Conservation (phyloP, 1,140 invertebrate genomes). For the Muscidifurax raptorellus region DNA sequence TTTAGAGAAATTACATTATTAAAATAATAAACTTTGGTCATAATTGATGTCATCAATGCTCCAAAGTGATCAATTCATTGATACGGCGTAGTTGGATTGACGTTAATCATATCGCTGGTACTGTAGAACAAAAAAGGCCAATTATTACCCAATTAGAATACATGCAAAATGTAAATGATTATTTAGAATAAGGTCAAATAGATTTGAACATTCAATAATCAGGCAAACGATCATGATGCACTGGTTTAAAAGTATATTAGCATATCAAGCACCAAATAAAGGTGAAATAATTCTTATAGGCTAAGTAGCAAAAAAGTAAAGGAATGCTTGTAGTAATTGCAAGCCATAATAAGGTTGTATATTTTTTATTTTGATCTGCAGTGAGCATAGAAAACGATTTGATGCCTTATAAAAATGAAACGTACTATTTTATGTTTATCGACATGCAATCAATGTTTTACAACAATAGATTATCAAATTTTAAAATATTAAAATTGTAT, state of each 20-base stretch:
- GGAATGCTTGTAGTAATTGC: neutral
- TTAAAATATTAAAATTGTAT: neutral
- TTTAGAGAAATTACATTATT: neutral
- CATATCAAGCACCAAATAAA: slow-evolving; percentile 6
- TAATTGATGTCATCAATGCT: neutral
- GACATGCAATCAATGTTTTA: neutral
- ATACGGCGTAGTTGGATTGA: slow-evolving; percentile 85
- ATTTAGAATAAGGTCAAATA: slow-evolving; percentile 36
- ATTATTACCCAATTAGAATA: slow-evolving; percentile 43
- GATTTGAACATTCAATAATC: slow-evolving; percentile 39
- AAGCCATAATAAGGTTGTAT: neutral
- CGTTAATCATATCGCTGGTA: slow-evolving; percentile 88
- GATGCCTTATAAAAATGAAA: neutral
- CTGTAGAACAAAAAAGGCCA: slow-evolving; percentile 76
- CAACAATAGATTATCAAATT: neutral
- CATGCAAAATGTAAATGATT: slow-evolving; percentile 47
- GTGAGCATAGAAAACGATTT: neutral
- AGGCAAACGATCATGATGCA: slow-evolving; percentile 43
- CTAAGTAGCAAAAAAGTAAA: neutral
- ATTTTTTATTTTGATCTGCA: neutral
- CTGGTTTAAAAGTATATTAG: slow-evolving; percentile 26
- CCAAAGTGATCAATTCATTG: slow-evolving; percentile 63
- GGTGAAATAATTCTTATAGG: neutral
- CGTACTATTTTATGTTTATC: neutral
- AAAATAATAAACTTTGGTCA: slow-evolving; percentile 22